A percentile compares a stretch with the other conserved stretches of the same genome.
These are phyloP conservation scores for Anthoscopus minutus DNA, from an alignment of 2,113 vertebrate species.

Conservation along the genomic window DNA sequence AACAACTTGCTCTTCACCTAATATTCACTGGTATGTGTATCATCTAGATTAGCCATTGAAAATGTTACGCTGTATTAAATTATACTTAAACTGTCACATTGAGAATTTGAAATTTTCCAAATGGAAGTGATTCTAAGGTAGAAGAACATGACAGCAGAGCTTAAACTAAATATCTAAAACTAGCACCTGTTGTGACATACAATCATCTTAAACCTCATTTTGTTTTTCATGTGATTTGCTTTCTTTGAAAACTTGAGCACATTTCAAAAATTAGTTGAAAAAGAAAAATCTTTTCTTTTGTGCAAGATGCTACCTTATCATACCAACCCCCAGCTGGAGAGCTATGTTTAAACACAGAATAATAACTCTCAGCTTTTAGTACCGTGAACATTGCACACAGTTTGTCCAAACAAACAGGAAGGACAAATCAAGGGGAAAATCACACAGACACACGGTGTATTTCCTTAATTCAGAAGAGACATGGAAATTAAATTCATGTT, in stretches of 20 bases:
- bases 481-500: background rate
- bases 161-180: background rate
- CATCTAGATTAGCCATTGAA: background rate
- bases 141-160: background rate
- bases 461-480: background rate
- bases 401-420: slow-evolving; percentile 36
- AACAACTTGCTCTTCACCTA: background rate
- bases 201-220: background rate
- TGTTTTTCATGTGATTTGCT: background rate
- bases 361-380: background rate
- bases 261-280: background rate
- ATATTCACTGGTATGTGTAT: background rate
- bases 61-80: background rate
- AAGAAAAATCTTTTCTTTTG: background rate
- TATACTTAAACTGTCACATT: background rate
- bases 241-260: background rate
- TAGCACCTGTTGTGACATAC: background rate
- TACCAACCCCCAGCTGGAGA: background rate
- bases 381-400: background rate
- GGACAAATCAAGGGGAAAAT: slow-evolving; percentile 55
- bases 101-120: background rate
- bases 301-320: background rate
- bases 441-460: background rate
- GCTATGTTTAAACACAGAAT: background rate
- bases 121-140: background rate